A percentile compares a stretch with the other conserved stretches of the same genome.
Evolutionary conservation across 1,140 invertebrate species (phyloP).

Genomic region (Pogonomyrmex barbatus): DNA sequence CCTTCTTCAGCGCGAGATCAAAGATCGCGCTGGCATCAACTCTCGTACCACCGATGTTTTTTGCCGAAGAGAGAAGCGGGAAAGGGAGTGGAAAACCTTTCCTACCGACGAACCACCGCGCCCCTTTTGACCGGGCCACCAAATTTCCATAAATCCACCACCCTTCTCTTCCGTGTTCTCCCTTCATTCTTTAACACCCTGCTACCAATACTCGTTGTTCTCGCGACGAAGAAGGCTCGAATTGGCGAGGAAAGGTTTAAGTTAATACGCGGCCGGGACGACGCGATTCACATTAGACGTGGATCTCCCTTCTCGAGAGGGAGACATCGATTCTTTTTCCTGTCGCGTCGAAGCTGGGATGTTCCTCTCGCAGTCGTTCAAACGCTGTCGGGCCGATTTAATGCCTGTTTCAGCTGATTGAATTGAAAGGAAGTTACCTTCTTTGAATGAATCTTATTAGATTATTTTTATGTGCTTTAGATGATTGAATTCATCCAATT

Average conservation of each 20-base stretch:
- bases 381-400: conserved; percentile 6
- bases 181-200: conserved; percentile 13
- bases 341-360: conserved; percentile 6
- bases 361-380: conserved; percentile 27
- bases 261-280: conserved; percentile 38
- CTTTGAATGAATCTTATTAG: conserved; percentile 6
- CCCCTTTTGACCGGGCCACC: conserved; percentile 60
- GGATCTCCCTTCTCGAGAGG: conserved; percentile 20
- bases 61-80: neutral
- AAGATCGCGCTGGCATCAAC: conserved; percentile 60
- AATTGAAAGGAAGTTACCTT: conserved; percentile 12
- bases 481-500: neutral
- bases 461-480: conserved; percentile 8
- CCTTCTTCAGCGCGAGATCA: conserved; percentile 61
- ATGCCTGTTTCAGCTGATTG: conserved; percentile 20
- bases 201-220: conserved; percentile 26
- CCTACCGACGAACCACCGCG: conserved; percentile 49
- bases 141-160: conserved; percentile 75
- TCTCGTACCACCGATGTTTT: conserved; percentile 59
- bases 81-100: conserved; percentile 3
- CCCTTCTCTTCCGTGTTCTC: neutral
- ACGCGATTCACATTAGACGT: conserved; percentile 14
- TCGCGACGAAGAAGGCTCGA: neutral
- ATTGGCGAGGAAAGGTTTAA: conserved; percentile 51
- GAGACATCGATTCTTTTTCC: conserved; percentile 39